Evolutionary conservation across 2,888 invertebrate genomes (phyloP).

Genomic region (Clepsis dumicolana): DNA sequence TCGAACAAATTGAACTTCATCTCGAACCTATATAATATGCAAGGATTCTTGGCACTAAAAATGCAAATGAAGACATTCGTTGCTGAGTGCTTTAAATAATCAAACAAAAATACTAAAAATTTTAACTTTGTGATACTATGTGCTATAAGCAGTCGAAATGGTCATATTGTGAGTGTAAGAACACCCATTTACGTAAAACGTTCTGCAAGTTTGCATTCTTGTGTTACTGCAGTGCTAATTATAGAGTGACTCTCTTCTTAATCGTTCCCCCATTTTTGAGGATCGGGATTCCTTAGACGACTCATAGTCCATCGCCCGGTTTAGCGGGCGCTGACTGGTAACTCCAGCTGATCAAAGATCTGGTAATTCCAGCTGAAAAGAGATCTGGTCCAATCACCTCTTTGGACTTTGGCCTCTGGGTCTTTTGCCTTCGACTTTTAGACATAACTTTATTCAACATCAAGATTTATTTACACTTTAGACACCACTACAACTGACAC

Average conservation of each 20-base stretch:
- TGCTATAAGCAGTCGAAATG: slow-evolving; percentile 28
- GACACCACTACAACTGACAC: too few relatives aligned
- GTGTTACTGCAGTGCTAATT: too few relatives aligned
- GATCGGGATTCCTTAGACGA: too few relatives aligned
- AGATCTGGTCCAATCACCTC: too few relatives aligned
- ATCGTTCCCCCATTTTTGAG: neutral
- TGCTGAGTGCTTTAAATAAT: slow-evolving; percentile 44
- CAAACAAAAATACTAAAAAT: slow-evolving; percentile 40
- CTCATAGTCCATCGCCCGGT: too few relatives aligned
- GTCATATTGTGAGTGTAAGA: slow-evolving; percentile 18
- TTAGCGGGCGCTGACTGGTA: too few relatives aligned
- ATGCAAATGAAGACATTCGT: slow-evolving; percentile 58
- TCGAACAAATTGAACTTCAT: slow-evolving; percentile 1
- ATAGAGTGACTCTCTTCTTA: too few relatives aligned
- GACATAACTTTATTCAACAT: neutral
- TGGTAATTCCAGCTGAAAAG: too few relatives aligned
- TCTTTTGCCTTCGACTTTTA: too few relatives aligned
- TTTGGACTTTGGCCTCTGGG: too few relatives aligned
- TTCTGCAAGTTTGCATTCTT: neutral
- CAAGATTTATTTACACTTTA: neutral
- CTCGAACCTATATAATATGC: neutral
- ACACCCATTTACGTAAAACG: slow-evolving; percentile 8
- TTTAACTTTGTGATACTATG: slow-evolving; percentile 40
- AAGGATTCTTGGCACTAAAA: slow-evolving; percentile 48
- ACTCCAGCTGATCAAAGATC: too few relatives aligned